Evolutionary conservation across 2,797 vertebrate genomes (phyloP).

Genomic region (Aythya fuligula): DNA sequence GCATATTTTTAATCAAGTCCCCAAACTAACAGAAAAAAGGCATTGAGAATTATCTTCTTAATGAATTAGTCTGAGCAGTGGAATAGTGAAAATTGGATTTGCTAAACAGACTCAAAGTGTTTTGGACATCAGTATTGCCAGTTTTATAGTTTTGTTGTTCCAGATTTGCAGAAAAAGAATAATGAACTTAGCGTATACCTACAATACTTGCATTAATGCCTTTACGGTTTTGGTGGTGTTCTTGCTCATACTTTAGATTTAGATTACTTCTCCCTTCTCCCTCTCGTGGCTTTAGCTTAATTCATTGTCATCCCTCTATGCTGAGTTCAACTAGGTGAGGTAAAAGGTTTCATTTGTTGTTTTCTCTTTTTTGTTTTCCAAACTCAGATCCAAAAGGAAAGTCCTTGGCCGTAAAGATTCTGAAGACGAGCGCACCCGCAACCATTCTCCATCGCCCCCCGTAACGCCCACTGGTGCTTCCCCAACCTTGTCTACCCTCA

Average conservation of each 20-base stretch:
- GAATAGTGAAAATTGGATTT: neutral
- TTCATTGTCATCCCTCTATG: constrained; percentile 18
- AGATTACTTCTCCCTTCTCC: neutral
- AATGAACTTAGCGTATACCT: neutral
- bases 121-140: neutral
- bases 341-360: neutral
- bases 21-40: neutral
- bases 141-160: constrained; percentile 8
- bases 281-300: constrained; percentile 7
- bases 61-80: neutral
- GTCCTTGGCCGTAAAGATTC: constrained; percentile 95
- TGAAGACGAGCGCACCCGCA: constrained; percentile 88
- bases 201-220: neutral
- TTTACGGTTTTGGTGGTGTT: constrained; percentile 43
- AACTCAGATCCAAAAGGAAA: constrained; percentile 93
- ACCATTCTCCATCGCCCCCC: constrained; percentile 83
- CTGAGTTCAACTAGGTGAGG: neutral
- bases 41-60: neutral
- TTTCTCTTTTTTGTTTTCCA: constrained; percentile 16
- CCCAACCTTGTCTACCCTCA: constrained; percentile 76
- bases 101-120: neutral
- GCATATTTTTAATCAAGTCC: neutral
- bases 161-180: constrained; percentile 32
- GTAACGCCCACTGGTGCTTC: constrained; percentile 79
- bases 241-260: constrained; percentile 1